A percentile compares a stretch with the other conserved stretches of the same genome.
These are phyloP conservation scores for Podarcis cretensis DNA, from an alignment of 2,113 vertebrate species.

Conservation along the genomic window DNA sequence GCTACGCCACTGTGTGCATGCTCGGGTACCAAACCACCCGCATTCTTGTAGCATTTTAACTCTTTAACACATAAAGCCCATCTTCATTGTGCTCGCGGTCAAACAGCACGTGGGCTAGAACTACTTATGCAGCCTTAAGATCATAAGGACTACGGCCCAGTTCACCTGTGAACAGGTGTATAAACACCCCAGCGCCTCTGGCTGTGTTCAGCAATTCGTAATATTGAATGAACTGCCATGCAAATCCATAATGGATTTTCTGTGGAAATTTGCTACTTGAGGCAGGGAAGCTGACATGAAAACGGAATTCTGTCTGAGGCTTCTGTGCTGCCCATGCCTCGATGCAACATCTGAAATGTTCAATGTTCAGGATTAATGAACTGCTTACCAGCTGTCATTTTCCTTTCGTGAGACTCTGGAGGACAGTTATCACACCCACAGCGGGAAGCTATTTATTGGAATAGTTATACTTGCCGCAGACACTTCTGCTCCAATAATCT, in stretches of 20 bases:
- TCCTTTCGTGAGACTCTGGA: neutral
- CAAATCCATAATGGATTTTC: neutral
- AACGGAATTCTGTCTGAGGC: neutral
- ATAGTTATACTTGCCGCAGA: neutral
- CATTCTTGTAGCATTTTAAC: neutral
- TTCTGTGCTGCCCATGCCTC: neutral
- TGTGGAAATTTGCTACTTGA: neutral
- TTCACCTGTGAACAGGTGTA: neutral
- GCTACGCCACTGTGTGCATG: too few relatives aligned
- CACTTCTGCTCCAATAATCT: constrained; percentile 16
- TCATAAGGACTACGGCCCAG: neutral
- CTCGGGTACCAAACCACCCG: neutral
- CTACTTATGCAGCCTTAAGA: neutral
- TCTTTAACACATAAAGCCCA: neutral
- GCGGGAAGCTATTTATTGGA: constrained; percentile 20
- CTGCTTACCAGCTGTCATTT: constrained; percentile 6
- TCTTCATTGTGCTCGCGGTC: neutral
- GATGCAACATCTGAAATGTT: neutral
- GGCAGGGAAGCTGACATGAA: neutral
- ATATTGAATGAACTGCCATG: neutral
- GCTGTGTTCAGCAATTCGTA: neutral
- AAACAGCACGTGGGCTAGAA: neutral
- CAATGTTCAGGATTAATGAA: constrained; percentile 15
- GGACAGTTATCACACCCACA: constrained; percentile 20
- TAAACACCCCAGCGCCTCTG: neutral